Conservation (phyloP, 2,113 vertebrate genomes). For the Actinemys pallida region DNA sequence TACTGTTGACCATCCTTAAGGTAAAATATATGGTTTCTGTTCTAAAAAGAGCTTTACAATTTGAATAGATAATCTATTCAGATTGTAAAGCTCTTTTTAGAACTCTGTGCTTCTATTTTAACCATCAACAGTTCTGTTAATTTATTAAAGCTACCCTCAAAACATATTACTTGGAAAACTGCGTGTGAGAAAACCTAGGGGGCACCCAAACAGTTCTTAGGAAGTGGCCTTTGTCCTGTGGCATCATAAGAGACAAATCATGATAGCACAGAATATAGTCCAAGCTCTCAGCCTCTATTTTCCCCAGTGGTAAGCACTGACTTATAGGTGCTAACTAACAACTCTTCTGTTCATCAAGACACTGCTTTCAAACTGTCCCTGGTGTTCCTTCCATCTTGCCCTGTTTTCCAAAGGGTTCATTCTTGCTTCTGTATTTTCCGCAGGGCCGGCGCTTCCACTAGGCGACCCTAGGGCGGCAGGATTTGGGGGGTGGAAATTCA, state of each 20-base stretch:
- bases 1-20: background rate
- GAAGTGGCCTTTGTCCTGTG: rapidly evolving
- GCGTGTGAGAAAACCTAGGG: background rate
- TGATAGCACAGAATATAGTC: rapidly evolving
- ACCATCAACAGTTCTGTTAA: background rate
- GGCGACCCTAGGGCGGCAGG: too few relatives aligned
- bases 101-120: conserved; percentile 10
- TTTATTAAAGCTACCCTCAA: background rate
- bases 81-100: background rate
- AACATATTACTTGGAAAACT: background rate
- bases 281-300: background rate
- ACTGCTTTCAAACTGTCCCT: background rate
- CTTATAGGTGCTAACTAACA: background rate
- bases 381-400: background rate
- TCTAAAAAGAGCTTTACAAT: background rate
- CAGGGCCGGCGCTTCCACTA: too few relatives aligned
- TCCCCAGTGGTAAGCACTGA: rapidly evolving
- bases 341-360: background rate
- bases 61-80: background rate
- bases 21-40: conserved; percentile 28
- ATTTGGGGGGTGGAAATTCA: too few relatives aligned
- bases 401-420: background rate
- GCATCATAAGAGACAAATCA: background rate
- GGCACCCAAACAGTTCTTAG: rapidly evolving
- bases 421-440: background rate